These are phyloP conservation scores for Calephelis virginiensis DNA, from an alignment of 1,140 invertebrate genomes.

Conservation along the genomic window DNA sequence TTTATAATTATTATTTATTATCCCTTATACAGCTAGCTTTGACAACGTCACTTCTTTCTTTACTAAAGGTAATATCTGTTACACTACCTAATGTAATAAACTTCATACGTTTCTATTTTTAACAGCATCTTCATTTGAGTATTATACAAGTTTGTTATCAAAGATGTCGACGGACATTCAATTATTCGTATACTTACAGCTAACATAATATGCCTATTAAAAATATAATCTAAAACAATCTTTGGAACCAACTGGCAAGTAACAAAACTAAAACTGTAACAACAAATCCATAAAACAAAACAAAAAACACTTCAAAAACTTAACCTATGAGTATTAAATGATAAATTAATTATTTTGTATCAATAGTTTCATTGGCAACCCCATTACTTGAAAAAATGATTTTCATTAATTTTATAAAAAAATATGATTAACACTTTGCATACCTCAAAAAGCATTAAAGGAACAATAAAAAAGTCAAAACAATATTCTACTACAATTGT, in stretches of 20 bases:
- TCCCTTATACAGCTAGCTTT: too few species aligned
- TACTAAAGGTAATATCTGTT: too few species aligned
- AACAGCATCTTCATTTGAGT: too few species aligned
- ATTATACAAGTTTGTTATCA: too few species aligned
- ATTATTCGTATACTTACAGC: constrained; percentile 2
- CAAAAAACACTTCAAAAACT: constrained; percentile 18
- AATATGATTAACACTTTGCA: too few species aligned
- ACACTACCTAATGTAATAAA: too few species aligned
- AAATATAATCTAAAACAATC: constrained; percentile 23
- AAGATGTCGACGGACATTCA: neutral
- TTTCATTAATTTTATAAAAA: neutral
- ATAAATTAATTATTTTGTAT: neutral
- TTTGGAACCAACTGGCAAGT: constrained; percentile 37
- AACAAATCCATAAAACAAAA: constrained; percentile 33
- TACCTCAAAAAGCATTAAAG: too few species aligned
- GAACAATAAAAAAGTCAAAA: too few species aligned
- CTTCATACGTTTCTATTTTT: too few species aligned
- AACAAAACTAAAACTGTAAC: constrained; percentile 22
- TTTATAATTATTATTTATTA: too few species aligned
- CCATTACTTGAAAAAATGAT: neutral
- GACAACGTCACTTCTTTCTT: too few species aligned
- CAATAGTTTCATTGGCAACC: neutral
- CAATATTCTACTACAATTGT: too few species aligned
- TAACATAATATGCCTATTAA: neutral
- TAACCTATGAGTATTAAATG: constrained; percentile 32